phyloP scores from a whole-genome alignment of 2,797 vertebrate species.

The Myiothlypis chrysogaster region DNA sequence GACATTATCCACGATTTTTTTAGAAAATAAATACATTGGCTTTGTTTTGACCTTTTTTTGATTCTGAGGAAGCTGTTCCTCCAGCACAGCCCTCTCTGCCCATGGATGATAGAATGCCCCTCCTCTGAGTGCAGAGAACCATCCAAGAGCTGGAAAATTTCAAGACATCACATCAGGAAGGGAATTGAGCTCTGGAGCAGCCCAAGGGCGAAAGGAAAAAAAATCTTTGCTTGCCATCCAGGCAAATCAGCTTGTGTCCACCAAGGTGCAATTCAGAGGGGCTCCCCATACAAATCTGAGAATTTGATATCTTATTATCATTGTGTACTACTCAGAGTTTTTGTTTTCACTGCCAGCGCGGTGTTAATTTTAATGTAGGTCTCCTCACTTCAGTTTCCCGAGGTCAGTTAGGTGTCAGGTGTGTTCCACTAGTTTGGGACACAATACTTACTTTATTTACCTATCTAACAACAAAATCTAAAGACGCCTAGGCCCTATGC shows the following conservation, averaged over 20 bases:
- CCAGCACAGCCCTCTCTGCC: background rate
- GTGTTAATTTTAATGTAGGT: background rate
- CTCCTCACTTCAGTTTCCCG: background rate
- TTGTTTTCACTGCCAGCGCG: background rate
- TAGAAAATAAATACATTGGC: background rate
- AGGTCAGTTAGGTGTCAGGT: background rate
- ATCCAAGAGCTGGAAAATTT: background rate
- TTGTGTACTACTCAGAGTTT: background rate
- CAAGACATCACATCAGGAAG: background rate
- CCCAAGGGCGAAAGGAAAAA: background rate
- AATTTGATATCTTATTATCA: background rate
- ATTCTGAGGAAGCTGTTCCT: background rate
- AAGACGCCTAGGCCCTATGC: background rate
- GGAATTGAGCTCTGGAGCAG: background rate
- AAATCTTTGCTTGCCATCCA: background rate
- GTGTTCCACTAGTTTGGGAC: background rate
- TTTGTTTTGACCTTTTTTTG: background rate
- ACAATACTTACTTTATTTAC: background rate
- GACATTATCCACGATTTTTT: background rate
- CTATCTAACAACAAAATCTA: background rate
- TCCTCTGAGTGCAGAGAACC: background rate
- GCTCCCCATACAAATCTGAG: background rate
- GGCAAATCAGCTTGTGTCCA: background rate
- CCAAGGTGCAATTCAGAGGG: background rate
- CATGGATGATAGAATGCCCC: fast-evolving